Evolutionary conservation across 2,797 vertebrate species (phyloP).

Genomic region (Notolabrus celidotus): DNA sequence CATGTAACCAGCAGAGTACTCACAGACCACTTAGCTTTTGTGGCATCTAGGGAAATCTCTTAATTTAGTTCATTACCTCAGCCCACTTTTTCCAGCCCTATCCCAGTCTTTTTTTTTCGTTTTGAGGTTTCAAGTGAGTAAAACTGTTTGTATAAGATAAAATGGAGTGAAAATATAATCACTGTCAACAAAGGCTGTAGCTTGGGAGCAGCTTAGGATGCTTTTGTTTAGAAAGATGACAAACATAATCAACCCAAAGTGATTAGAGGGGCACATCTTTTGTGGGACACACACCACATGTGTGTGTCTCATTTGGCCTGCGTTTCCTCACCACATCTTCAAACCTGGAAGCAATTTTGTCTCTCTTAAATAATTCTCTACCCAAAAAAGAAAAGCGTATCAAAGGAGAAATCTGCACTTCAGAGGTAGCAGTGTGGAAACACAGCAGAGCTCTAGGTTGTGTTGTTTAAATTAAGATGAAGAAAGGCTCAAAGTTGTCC

Average conservation of each 20-base stretch:
- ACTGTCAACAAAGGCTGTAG: conserved; percentile 48
- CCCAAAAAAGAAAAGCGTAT: conserved; percentile 28
- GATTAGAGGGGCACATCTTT: conserved; percentile 51
- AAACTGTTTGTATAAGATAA: conserved; percentile 32
- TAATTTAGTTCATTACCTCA: conserved; percentile 41
- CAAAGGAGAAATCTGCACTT: conserved; percentile 1
- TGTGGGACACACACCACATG: conserved; percentile 54
- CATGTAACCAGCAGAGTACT: conserved; percentile 22
- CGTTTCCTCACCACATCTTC: conserved; percentile 49
- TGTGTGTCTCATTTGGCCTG: conserved; percentile 54
- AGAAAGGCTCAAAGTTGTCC: conserved; percentile 11
- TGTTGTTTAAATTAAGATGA: conserved; percentile 9
- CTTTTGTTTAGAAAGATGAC: conserved; percentile 74
- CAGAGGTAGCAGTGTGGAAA: neutral
- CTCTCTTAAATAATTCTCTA: too few species aligned
- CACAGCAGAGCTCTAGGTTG: neutral
- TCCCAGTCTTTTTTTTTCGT: conserved; percentile 22
- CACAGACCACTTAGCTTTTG: conserved; percentile 8
- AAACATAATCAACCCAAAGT: conserved; percentile 73
- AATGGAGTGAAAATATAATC: conserved; percentile 67
- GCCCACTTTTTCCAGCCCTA: conserved; percentile 3
- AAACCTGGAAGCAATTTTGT: conserved; percentile 53
- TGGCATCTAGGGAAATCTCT: conserved; percentile 42
- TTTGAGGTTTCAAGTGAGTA: conserved; percentile 17
- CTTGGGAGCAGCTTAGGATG: conserved; percentile 47